Evolutionary conservation across 2,797 vertebrate species (phyloP).

Genomic region (Eleutherodactylus coqui): DNA sequence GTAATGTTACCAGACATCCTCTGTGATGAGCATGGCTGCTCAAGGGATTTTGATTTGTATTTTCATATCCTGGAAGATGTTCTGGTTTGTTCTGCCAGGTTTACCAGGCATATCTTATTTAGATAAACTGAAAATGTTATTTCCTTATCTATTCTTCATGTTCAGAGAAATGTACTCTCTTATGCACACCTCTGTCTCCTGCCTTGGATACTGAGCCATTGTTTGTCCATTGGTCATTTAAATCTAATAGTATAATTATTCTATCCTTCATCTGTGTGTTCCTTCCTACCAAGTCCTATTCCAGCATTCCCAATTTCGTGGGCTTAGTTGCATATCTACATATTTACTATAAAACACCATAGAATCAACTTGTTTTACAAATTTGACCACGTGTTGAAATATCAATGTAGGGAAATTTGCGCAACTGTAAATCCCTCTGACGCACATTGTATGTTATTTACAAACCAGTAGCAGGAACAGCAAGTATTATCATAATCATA

Average conservation of each 20-base stretch:
- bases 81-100: constrained; percentile 19
- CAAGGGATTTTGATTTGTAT: neutral
- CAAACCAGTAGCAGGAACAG: neutral
- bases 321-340: neutral
- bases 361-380: neutral
- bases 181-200: neutral
- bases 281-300: neutral
- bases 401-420: neutral
- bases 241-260: no score
- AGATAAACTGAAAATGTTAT: neutral
- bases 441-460: neutral
- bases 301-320: neutral
- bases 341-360: neutral
- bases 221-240: neutral
- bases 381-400: neutral
- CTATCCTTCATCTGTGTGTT: no score
- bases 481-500: constrained; percentile 13
- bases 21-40: neutral
- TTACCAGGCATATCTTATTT: neutral
- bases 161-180: neutral
- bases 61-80: constrained; percentile 22
- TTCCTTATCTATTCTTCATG: neutral
- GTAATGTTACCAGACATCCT: constrained; percentile 10
- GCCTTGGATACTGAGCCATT: neutral
- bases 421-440: neutral